A percentile compares a stretch with the other conserved stretches of the same genome.
These are phyloP conservation scores for Pyrocephalus nanus DNA, from an alignment of 2,797 vertebrate species.

Conservation along the genomic window DNA sequence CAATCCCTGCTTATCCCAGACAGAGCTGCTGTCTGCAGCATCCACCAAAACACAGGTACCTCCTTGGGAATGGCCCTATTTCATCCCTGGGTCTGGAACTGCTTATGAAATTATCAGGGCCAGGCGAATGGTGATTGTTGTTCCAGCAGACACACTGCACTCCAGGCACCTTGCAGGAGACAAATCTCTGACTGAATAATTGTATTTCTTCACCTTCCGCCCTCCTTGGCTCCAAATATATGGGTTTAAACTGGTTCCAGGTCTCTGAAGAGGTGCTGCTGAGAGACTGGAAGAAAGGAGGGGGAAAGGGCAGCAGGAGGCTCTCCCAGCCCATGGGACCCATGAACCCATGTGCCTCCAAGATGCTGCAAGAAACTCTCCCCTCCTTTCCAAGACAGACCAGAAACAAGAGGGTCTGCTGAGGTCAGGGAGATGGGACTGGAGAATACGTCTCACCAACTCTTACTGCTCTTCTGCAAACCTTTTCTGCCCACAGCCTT, in stretches of 20 bases:
- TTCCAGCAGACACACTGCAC: not conserved
- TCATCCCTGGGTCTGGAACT: not conserved
- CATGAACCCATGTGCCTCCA: not conserved
- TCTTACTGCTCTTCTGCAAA: not conserved
- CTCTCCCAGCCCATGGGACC: not conserved
- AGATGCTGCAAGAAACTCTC: not conserved
- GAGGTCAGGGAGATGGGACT: not conserved
- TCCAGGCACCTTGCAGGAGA: not conserved
- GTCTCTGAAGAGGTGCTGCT: not conserved
- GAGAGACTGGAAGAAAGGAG: not conserved
- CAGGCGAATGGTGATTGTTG: not conserved
- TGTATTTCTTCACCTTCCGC: not conserved
- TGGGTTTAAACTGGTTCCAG: not conserved
- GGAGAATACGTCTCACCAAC: not conserved
- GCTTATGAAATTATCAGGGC: constrained; percentile 8
- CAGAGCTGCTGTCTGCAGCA: not conserved
- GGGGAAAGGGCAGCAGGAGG: not conserved
- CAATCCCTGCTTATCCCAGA: not conserved
- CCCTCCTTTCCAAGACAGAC: not conserved
- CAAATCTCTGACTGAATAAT: not conserved
- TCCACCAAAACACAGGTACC: not conserved
- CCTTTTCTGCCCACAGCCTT: not conserved
- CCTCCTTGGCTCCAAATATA: not conserved
- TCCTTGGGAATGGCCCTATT: not conserved
- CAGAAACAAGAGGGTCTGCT: not conserved